Evolutionary conservation across 1,140 invertebrate genomes (phyloP), one percentile per base, ranked within the genome.

Genomic region (Drosophila rhopaloa): DNA sequence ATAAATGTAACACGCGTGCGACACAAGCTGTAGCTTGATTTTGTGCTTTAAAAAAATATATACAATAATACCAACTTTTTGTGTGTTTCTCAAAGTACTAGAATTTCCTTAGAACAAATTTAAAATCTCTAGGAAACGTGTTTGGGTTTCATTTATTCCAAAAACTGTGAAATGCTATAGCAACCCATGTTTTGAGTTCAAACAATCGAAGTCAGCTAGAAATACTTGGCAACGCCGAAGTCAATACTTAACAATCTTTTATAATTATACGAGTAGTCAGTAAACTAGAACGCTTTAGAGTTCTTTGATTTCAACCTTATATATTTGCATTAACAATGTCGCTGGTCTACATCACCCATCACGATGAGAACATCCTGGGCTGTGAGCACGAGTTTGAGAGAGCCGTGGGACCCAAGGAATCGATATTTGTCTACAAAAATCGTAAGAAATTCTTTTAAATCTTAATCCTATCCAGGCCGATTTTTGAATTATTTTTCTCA

Each of bases 291-390:
- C 37, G 40, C 13, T 77, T 77, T 73, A 24, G 47, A 73, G 29
- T 57, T 63, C 32, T 11, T 41, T 57, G 40, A 32, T 19, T 73
- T 63, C 47, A 54, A 50, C 44, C 72, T 72, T 57, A 44, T 55
- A 58, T 41, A 41, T 55, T 41, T 50, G 40, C 13, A 44, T 14
- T 41, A 32, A 51, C 14, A 47, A 93, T 94, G 93, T 93, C 93
- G 47, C 67, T 93, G 35, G 92, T 93, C 24, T 91, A 92, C 37
- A 93, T 93, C 53, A 93, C 92, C 8, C 68, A 93, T 53, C 93
- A 93, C 63, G 79, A 93, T 76, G 93, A 94, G 83, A 93, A 91
- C 38, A 93, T 94, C 60, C 90, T 93, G 41, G 83, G 92, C 61
- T 80, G 93, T 32, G 93, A 91, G 16, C 89, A 91, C 50, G 91